Evolutionary conservation across 2,113 vertebrate genomes (phyloP), one percentile per base, ranked within the genome.

Genomic region (Arenaria interpres): DNA sequence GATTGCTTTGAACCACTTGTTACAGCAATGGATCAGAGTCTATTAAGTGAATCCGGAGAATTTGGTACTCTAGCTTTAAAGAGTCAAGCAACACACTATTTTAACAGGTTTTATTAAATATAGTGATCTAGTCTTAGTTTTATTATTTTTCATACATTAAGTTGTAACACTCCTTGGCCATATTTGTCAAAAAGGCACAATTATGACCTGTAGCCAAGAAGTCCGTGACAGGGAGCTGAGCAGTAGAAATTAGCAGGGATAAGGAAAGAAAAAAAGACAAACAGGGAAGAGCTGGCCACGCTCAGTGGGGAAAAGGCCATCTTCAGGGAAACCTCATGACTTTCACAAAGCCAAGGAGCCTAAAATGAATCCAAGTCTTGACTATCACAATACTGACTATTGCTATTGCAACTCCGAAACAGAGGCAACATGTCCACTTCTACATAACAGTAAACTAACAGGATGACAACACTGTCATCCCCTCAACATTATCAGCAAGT

Each of bases 321-420:
- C 7, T 73, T 68, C 45, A 68, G 45, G 39, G 64, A 91, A 74
- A 85, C 32, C 10, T 59, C 27, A 25, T 30, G 10, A 35, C 8
- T 76, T 88, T 30, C 10, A 2, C 10, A 72, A 48, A 16, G n/a
- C 23, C 33, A 51, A 54, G 14, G 17, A 83, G 39, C 30, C 35
- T 41, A 48, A 30, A 73, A 56, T 8, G 24, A 83, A 86, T 43
- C 5, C n/a, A 20, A 82, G 23, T 50, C 63, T 24, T 53, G 18
- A 39, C 50, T 73, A 14, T 22, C 0, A 0, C 1, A 4, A 48
- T 35, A 43, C 9, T 43, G 30, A 68, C 35, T 64, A 37, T 0
- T 27, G 53, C 39, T 46, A 46, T 10, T 3, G 4, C 41, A 57
- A 37, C 53, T 78, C 48, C 60, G 39, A 64, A 86, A 72, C 21